Evolutionary conservation across 2,113 vertebrate genomes (phyloP).

Genomic region (Cyprinodon tularosa): DNA sequence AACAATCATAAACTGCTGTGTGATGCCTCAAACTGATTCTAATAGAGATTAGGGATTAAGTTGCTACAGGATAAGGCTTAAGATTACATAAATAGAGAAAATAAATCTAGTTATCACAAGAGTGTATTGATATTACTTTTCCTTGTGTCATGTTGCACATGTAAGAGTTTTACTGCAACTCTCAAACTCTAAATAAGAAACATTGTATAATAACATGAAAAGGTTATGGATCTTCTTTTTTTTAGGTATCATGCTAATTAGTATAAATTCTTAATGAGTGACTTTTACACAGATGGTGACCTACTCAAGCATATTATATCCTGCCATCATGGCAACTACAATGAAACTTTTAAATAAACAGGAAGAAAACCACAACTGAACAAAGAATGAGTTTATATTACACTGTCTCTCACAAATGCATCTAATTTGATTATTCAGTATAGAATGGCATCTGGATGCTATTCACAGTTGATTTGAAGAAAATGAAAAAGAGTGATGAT

Average conservation of each 20-base stretch:
- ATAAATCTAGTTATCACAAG: constrained; percentile 7
- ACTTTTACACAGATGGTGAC: constrained; percentile 24
- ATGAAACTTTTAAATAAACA: constrained; percentile 25
- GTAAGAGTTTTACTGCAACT: constrained; percentile 1
- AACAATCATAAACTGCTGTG: constrained; percentile 37
- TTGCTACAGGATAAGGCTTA: background rate
- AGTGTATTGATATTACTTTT: background rate
- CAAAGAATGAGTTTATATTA: constrained; percentile 43
- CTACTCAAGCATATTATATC: constrained; percentile 20
- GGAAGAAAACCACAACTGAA: constrained; percentile 10
- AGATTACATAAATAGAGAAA: background rate
- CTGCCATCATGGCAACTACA: background rate
- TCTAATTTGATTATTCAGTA: constrained; percentile 29
- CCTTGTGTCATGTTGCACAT: background rate
- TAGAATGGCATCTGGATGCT: constrained; percentile 40
- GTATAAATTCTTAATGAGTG: constrained; percentile 12
- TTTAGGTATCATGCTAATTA: constrained; percentile 10
- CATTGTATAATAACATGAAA: background rate
- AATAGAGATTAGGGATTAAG: background rate
- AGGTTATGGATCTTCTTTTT: background rate
- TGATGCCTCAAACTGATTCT: constrained; percentile 18
- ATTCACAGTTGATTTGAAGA: constrained; percentile 26
- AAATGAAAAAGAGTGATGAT: constrained; percentile 37
- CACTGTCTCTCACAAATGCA: constrained; percentile 12
- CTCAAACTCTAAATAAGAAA: background rate